Conservation (phyloP, 1,140 invertebrate species). For the Agrypnia vestita region DNA sequence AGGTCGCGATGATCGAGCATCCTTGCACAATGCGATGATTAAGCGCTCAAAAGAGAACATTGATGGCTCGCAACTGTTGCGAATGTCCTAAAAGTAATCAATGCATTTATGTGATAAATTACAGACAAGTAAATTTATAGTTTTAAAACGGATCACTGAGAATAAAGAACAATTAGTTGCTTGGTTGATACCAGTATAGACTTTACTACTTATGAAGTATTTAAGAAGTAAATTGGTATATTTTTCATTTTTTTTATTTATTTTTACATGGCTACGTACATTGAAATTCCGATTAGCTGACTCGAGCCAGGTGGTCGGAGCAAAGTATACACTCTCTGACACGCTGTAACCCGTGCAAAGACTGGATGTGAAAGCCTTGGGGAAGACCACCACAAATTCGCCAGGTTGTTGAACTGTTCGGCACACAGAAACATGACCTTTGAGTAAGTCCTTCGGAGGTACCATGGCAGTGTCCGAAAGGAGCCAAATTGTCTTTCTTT, state of each 20-base stretch:
- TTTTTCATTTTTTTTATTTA: not conserved
- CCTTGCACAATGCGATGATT: slow-evolving; percentile 84
- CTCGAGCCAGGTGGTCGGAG: slow-evolving; percentile 86
- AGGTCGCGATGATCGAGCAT: slow-evolving; percentile 78
- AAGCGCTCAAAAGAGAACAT: slow-evolving; percentile 93
- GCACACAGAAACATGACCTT: slow-evolving; percentile 84
- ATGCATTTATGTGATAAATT: not conserved
- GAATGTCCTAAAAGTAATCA: slow-evolving; percentile 78
- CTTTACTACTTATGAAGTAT: not conserved
- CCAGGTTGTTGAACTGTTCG: slow-evolving; percentile 89
- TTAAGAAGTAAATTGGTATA: not conserved
- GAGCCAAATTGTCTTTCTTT: slow-evolving; percentile 88
- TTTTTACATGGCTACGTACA: slow-evolving; percentile 68
- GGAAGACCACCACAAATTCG: slow-evolving; percentile 93
- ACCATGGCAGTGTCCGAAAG: slow-evolving; percentile 96
- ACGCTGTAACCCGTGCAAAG: slow-evolving; percentile 92
- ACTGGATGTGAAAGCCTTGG: slow-evolving; percentile 91
- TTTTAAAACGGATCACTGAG: not conserved
- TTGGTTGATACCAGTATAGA: not conserved
- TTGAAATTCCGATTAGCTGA: slow-evolving; percentile 83
- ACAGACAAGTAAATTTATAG: not conserved
- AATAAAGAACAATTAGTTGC: not conserved
- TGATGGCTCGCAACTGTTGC: slow-evolving; percentile 89
- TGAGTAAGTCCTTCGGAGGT: slow-evolving; percentile 85
- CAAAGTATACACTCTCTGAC: slow-evolving; percentile 95